phyloP scores from a whole-genome alignment of 2,888 invertebrate genomes.

The Therioaphis trifolii region DNA sequence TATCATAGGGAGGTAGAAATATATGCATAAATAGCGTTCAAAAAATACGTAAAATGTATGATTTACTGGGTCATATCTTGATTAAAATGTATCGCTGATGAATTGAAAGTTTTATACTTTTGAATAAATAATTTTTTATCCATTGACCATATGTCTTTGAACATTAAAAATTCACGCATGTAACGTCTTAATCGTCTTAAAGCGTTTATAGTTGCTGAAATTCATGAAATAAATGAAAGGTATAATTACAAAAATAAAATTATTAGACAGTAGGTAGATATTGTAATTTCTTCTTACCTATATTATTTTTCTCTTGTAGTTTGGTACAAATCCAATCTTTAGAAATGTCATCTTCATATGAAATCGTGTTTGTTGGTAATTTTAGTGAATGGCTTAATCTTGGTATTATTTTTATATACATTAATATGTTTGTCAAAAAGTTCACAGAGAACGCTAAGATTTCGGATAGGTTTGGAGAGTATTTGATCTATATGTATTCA shows the following conservation, averaged over 20 bases:
- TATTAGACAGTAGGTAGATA: too few species aligned
- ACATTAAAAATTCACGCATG: conserved; percentile 9
- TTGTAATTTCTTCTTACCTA: conserved; percentile 2
- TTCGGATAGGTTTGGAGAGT: conserved; percentile 17
- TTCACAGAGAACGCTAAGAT: conserved; percentile 41
- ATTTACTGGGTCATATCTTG: conserved; percentile 42
- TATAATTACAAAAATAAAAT: background rate
- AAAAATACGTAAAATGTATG: too few species aligned
- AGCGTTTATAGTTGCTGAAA: conserved; percentile 40
- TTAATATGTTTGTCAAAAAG: conserved; percentile 33
- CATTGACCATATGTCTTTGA: conserved; percentile 27
- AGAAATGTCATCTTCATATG: conserved; percentile 35
- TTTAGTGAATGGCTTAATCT: background rate
- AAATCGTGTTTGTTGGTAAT: background rate
- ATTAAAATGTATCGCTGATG: conserved; percentile 15
- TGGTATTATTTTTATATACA: conserved; percentile 5
- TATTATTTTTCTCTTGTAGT: conserved; percentile 17
- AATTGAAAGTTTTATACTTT: conserved; percentile 7
- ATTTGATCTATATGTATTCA: background rate
- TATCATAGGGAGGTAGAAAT: background rate
- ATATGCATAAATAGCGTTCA: too few species aligned
- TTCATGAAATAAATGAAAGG: too few species aligned
- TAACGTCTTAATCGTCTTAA: background rate
- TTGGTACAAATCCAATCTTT: conserved; percentile 11
- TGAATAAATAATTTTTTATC: conserved; percentile 41